phyloP scores from a whole-genome alignment of 2,888 invertebrate species.

The Nephrotoma flavescens region DNA sequence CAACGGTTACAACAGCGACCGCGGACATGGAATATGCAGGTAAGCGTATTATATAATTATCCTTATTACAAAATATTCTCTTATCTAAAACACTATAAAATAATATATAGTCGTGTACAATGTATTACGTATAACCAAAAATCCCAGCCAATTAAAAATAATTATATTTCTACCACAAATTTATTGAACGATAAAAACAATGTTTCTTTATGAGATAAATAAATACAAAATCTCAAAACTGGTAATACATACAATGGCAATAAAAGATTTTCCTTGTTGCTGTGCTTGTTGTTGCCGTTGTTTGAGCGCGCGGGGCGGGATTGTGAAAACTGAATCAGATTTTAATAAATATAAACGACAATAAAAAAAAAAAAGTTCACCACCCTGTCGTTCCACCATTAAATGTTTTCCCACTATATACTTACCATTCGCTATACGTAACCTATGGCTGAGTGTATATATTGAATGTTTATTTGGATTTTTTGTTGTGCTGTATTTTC shows the following conservation, averaged over 20 bases:
- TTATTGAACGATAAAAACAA: background rate
- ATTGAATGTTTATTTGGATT: background rate
- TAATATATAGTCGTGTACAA: background rate
- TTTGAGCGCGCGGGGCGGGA: background rate
- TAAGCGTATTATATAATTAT: slow-evolving; percentile 21
- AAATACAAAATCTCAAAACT: background rate
- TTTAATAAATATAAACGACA: background rate
- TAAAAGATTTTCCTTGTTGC: background rate
- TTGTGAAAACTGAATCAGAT: background rate
- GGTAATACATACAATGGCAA: background rate
- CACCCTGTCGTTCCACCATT: background rate
- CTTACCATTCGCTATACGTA: background rate
- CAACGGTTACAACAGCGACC: slow-evolving; percentile 29
- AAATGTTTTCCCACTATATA: background rate
- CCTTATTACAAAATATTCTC: background rate
- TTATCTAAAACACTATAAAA: too few species aligned
- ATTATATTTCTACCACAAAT: background rate
- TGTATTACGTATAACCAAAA: background rate
- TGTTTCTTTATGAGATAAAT: background rate
- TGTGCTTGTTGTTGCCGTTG: background rate
- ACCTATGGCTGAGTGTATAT: background rate
- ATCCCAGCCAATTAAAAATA: background rate
- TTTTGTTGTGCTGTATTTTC: background rate
- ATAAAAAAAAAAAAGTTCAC: background rate
- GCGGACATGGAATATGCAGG: slow-evolving; percentile 41